phyloP scores from a whole-genome alignment of 35 echinoderm and acorn worm species.

The Heliocidaris erythrogramma region DNA sequence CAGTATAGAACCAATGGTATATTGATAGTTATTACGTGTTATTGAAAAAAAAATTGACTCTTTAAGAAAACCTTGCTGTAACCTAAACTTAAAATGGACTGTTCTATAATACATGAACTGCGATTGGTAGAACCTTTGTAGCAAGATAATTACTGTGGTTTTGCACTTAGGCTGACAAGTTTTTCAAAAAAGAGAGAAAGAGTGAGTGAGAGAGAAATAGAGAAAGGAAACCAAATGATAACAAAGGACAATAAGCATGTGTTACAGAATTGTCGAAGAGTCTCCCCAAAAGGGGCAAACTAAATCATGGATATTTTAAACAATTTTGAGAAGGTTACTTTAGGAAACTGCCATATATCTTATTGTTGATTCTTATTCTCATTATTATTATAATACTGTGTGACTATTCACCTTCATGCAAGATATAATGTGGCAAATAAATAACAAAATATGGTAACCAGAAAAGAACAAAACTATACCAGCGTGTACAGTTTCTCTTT shows the following conservation, averaged over 20 bases:
- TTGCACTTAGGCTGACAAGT: background rate
- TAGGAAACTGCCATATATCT: constrained; percentile 29
- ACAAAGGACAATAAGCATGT: background rate
- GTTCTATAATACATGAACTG: constrained; percentile 26
- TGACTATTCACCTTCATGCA: constrained; percentile 34
- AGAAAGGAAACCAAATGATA: background rate
- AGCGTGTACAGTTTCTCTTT: background rate
- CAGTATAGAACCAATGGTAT: background rate
- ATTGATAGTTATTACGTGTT: constrained; percentile 33
- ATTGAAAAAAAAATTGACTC: constrained; percentile 16
- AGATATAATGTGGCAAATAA: constrained; percentile 40
- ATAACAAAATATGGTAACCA: constrained; percentile 43
- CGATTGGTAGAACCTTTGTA: constrained; percentile 19
- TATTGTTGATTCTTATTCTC: background rate
- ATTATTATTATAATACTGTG: constrained; percentile 28
- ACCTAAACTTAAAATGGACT: constrained; percentile 11
- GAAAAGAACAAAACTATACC: constrained; percentile 23
- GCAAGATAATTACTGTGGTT: background rate
- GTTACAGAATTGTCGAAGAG: background rate
- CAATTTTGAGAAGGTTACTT: background rate
- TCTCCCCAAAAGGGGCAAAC: background rate
- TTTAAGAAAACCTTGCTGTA: constrained; percentile 38
- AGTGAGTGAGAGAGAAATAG: background rate
- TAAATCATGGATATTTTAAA: background rate
- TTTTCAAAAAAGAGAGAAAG: background rate